These are phyloP conservation scores for Galleria mellonella DNA, from an alignment of 1,140 invertebrate species.

Conservation along the genomic window DNA sequence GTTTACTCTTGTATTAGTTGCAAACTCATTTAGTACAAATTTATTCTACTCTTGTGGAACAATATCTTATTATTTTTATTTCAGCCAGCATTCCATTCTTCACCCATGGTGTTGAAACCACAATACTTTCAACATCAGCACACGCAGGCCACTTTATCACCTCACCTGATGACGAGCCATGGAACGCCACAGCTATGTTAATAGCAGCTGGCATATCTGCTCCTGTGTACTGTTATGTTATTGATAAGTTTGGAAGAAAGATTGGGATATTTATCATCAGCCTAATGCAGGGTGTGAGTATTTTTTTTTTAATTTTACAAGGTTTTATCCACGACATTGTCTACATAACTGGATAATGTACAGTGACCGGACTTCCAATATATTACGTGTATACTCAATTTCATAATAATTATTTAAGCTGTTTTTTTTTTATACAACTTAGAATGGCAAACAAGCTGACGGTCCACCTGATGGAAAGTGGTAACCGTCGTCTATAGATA, in stretches of 20 bases:
- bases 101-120: slow-evolving; percentile 43
- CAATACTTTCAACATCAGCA: slow-evolving; percentile 27
- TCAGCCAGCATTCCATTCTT: slow-evolving; percentile 46
- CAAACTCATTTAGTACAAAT: too few species aligned
- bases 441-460: too few species aligned
- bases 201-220: slow-evolving; percentile 23
- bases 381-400: too few species aligned
- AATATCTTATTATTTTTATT: slow-evolving; percentile 7
- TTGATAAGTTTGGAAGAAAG: slow-evolving; percentile 41
- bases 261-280: slow-evolving; percentile 43
- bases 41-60: too few species aligned
- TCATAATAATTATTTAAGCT: too few species aligned
- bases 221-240: slow-evolving; percentile 22
- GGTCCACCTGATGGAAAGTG: too few species aligned
- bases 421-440: too few species aligned
- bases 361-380: too few species aligned
- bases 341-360: too few species aligned
- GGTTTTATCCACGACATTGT: too few species aligned
- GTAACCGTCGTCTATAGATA: too few species aligned
- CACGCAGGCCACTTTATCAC: slow-evolving; percentile 35
- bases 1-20: too few species aligned
- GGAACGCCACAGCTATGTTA: slow-evolving; percentile 32
- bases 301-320: background rate
- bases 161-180: slow-evolving; percentile 23
- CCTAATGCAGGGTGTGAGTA: slow-evolving; percentile 49